Base-by-base conservation (phyloP, 2,113 vertebrate species). In the Bos indicus region DNA sequence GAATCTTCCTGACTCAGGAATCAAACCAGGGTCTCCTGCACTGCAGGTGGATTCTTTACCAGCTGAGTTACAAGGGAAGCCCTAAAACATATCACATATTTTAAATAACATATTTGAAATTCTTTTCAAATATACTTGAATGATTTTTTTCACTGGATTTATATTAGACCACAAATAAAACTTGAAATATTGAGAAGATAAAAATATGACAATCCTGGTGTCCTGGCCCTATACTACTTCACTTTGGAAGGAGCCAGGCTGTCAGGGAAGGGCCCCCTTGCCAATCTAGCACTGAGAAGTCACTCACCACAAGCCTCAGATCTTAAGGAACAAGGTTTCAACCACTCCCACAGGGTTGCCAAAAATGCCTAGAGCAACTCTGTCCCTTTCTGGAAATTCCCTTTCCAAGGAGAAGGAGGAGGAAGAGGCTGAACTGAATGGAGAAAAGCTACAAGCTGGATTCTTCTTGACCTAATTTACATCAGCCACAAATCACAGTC, bases 101-200 rank as follows among this genome's bases (percentile, higher is more conserved):
- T 46, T 78, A 28, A 95, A 78, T 54, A 54, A 52, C 23, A 25
- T 28, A 8, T 71, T 86, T 67, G 52, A 71, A 92, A 67, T 25
- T 87, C 10, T 81, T 96, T 94, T 51, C 71, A 97, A 92, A 94
- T 81, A 85, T 46, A 54, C 59, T 93, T 92, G 59, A 36, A 78
- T 59, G 8, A 25, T 56, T 92, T 88, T 60, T 25, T 40, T 48
- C 54, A 15, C 23, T 36, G 28, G 91, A 12, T 64, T 33, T 43
- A 17, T 56, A 83, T 84, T 43, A 71, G 16, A 46, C 30, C n/a
- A 82, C 33, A 91, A 74, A 89, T 64, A 59, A 89, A 88, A 51
- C 40, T 62, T 85, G 54, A 93, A 88, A 54, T 48, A 78, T 12
- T 78, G 81, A 59, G 51, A 80, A 43, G 56, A 40, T 13, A 59